Evolutionary conservation across 2,888 invertebrate species (phyloP).

Genomic region (Eumerus sabulonum): DNA sequence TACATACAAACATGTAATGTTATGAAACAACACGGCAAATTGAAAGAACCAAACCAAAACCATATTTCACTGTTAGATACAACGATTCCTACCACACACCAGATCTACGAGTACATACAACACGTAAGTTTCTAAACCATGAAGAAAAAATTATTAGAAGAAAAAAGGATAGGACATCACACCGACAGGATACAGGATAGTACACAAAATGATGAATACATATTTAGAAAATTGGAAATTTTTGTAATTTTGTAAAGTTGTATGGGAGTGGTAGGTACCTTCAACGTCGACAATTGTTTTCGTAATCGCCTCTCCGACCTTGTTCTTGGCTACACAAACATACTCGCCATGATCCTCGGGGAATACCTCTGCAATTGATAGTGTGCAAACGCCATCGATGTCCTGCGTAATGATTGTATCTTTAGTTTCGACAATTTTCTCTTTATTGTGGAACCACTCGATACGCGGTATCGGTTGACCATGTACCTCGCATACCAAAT

Average conservation of each 20-base stretch:
- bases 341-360: conserved; percentile 95
- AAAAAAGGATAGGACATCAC: too few species aligned
- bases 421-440: conserved; percentile 86
- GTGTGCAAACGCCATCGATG: conserved; percentile 87
- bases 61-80: too few species aligned
- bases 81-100: too few species aligned
- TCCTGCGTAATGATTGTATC: conserved; percentile 88
- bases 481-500: conserved; percentile 85
- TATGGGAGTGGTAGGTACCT: conserved; percentile 80
- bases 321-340: conserved; percentile 89
- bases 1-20: too few species aligned
- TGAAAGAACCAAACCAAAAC: too few species aligned
- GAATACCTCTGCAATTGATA: conserved; percentile 91
- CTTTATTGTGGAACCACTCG: conserved; percentile 88
- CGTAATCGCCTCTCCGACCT: conserved; percentile 89
- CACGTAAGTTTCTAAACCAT: too few species aligned
- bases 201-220: conserved; percentile 36
- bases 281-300: conserved; percentile 89
- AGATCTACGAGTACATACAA: too few species aligned
- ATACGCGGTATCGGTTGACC: conserved; percentile 90
- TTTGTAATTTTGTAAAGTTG: conserved; percentile 42
- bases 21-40: too few species aligned
- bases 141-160: too few species aligned
- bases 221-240: conserved; percentile 25
- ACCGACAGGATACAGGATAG: conserved; percentile 1